phyloP scores from a whole-genome alignment of 2,888 invertebrate genomes.

The Tribolium freemani region DNA sequence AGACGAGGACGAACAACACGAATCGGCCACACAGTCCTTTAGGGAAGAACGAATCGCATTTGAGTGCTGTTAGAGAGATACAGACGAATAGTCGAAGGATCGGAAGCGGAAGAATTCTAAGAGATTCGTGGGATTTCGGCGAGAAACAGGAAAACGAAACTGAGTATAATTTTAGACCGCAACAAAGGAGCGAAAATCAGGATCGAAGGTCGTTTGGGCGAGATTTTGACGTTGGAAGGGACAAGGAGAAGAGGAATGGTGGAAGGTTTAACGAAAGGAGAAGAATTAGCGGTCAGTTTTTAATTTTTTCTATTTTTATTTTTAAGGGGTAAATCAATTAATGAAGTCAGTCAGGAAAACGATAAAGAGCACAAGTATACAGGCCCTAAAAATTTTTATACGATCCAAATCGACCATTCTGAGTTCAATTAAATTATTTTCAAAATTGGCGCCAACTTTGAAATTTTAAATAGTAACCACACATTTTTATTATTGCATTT shows the following conservation, averaged over 20 bases:
- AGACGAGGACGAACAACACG: conserved; percentile 48
- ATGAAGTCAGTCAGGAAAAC: too few species aligned
- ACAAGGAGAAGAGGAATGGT: conserved; percentile 57
- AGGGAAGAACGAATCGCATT: conserved; percentile 51
- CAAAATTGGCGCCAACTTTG: too few species aligned
- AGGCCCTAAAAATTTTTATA: too few species aligned
- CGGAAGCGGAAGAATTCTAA: conserved; percentile 88
- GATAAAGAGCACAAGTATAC: too few species aligned
- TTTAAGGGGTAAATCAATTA: too few species aligned
- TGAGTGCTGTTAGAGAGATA: conserved; percentile 53
- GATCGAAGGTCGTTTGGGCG: conserved; percentile 69
- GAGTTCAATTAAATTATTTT: too few species aligned
- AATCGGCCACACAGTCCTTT: conserved; percentile 59
- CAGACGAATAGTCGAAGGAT: conserved; percentile 73
- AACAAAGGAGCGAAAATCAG: conserved; percentile 51
- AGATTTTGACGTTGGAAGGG: conserved; percentile 68
- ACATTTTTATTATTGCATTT: too few species aligned
- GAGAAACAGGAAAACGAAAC: conserved; percentile 54
- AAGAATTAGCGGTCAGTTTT: conserved; percentile 61
- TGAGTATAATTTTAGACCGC: conserved; percentile 53
- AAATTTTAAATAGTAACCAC: too few species aligned
- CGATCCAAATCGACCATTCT: too few species aligned
- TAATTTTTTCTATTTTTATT: too few species aligned
- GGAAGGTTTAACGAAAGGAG: conserved; percentile 71
- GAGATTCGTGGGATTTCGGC: conserved; percentile 57